A percentile compares a stretch with the other conserved stretches of the same genome.
Evolutionary conservation across 92 coral and sea anemone genomes (phyloP).

Genomic region (Zoanthus sansibaricus): DNA sequence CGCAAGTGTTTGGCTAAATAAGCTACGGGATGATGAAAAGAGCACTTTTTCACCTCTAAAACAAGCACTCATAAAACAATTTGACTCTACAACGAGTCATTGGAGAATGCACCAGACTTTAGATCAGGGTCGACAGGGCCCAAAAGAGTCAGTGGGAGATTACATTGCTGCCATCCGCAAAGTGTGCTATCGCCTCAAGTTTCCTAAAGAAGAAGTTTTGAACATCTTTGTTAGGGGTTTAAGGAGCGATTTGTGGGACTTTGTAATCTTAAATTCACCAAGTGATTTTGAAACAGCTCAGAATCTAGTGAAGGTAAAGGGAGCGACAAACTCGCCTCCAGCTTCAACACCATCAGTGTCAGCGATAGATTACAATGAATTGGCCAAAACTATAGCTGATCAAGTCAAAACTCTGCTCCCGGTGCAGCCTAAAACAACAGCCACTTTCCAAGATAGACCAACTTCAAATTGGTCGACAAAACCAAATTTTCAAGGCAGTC

Average conservation of each 20-base stretch:
- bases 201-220: not conserved
- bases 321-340: not conserved
- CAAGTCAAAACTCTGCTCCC: not conserved
- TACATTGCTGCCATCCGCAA: not conserved
- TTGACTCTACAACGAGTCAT: not conserved
- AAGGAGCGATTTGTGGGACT: not conserved
- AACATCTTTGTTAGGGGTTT: not conserved
- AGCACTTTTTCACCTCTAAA: not conserved
- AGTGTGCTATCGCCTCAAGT: not conserved
- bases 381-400: not conserved
- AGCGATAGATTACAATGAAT: not conserved
- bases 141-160: not conserved
- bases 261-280: not conserved
- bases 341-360: slow-evolving; percentile 2
- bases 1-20: not conserved
- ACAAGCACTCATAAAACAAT: not conserved
- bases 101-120: slow-evolving; percentile 5
- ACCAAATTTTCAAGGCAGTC: not conserved
- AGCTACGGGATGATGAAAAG: not conserved
- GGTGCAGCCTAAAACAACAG: not conserved
- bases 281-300: not conserved
- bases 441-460: not conserved
- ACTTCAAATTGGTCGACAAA: not conserved
- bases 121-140: not conserved
- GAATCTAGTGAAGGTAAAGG: not conserved